phyloP scores from a whole-genome alignment of 2,888 invertebrate genomes.

The Sympetrum striolatum region DNA sequence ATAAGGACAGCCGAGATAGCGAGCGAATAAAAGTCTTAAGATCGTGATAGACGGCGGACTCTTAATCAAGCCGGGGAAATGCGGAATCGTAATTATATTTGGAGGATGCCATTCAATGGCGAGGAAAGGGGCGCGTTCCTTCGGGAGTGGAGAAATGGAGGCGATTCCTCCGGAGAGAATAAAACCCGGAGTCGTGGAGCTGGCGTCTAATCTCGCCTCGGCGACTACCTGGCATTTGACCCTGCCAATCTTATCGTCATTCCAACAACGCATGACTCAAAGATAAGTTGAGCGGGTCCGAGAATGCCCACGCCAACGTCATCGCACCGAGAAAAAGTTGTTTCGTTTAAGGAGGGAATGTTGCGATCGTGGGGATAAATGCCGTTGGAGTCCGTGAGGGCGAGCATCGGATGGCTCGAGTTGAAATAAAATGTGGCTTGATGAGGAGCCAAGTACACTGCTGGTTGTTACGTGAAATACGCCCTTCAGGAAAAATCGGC shows the following conservation, averaged over 20 bases:
- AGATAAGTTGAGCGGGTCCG: not conserved
- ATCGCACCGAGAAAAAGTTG: not conserved
- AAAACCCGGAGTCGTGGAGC: not conserved
- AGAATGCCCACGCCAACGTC: not conserved
- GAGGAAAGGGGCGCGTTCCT: not conserved
- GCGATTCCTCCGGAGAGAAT: not conserved
- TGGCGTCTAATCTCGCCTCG: not conserved
- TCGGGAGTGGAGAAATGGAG: not conserved
- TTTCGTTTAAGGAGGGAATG: not conserved
- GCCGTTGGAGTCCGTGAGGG: not conserved
- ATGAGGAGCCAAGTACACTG: no score
- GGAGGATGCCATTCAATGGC: not conserved
- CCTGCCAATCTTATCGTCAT: not conserved
- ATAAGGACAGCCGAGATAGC: not conserved
- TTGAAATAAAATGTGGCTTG: no score
- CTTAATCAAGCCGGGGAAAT: not conserved
- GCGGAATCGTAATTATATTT: not conserved
- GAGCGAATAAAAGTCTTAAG: not conserved
- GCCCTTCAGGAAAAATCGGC: no score
- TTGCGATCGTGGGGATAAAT: not conserved
- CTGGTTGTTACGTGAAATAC: no score
- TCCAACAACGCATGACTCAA: not conserved
- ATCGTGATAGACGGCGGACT: not conserved
- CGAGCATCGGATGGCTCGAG: no score
- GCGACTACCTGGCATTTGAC: not conserved